Conservation (phyloP, 2,888 invertebrate genomes). For the Lithosia quadra region DNA sequence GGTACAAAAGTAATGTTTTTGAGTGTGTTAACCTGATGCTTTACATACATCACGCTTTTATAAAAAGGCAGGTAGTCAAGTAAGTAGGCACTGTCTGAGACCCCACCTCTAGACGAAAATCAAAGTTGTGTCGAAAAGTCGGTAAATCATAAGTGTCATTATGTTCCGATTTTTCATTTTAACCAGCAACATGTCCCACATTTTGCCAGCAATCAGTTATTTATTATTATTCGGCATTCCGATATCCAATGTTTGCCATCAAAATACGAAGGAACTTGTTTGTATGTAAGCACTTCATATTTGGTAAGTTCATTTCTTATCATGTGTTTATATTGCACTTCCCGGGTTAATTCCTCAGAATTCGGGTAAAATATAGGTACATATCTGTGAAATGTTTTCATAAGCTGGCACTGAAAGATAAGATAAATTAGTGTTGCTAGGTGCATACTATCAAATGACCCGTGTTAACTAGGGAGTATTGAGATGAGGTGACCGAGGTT, state of each 20-base stretch:
- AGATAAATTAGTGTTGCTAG: slow-evolving; percentile 64
- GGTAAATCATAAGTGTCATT: too few relatives aligned
- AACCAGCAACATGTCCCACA: neutral
- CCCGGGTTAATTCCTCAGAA: slow-evolving; percentile 52
- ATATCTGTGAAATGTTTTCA: slow-evolving; percentile 49
- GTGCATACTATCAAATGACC: slow-evolving; percentile 51
- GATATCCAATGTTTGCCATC: slow-evolving; percentile 5
- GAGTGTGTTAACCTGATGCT: too few relatives aligned
- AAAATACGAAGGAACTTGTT: slow-evolving; percentile 4
- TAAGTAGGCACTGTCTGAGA: too few relatives aligned
- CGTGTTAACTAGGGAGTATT: slow-evolving; percentile 25
- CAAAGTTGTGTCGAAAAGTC: too few relatives aligned
- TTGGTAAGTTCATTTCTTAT: neutral
- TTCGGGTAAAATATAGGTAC: slow-evolving; percentile 40
- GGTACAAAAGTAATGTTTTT: too few relatives aligned
- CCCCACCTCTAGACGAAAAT: too few relatives aligned
- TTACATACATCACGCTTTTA: too few relatives aligned
- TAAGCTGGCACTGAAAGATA: slow-evolving; percentile 45
- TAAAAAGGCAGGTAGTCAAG: too few relatives aligned
- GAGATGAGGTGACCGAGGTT: slow-evolving; percentile 38
- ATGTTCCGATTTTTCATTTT: neutral
- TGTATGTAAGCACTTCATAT: slow-evolving; percentile 1
- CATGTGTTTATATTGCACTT: slow-evolving; percentile 45
- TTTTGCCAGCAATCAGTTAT: neutral
- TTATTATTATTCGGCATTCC: neutral